Percentiles rank a stretch among this genome's conserved stretches.
Evolutionary conservation across 1,140 invertebrate species (phyloP).

Genomic region (Nephila pilipes): DNA sequence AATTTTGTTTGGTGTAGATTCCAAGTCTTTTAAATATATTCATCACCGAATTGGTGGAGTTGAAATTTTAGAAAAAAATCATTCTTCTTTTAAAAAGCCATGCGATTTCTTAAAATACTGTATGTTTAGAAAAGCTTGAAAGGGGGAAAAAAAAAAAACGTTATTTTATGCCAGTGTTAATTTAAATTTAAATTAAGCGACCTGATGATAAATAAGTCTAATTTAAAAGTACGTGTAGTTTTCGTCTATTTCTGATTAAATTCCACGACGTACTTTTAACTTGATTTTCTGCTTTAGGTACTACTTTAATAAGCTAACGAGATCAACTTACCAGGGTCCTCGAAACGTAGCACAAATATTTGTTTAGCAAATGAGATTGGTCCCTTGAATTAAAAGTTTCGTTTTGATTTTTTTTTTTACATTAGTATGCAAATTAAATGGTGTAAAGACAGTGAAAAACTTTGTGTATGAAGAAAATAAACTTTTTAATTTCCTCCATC

Average conservation of each 20-base stretch:
- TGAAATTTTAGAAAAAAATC: too few relatives aligned
- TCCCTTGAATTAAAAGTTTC: not conserved
- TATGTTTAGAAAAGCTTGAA: too few relatives aligned
- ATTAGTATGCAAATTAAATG: slow-evolving; percentile 15
- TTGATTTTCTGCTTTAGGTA: not conserved
- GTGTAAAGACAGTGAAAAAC: not conserved
- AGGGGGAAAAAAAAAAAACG: too few relatives aligned
- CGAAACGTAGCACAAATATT: slow-evolving; percentile 3
- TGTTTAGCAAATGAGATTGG: slow-evolving; percentile 13
- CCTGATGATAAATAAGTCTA: not conserved
- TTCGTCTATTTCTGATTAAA: not conserved
- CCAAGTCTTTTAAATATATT: too few relatives aligned
- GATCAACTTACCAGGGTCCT: not conserved
- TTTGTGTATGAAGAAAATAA: not conserved
- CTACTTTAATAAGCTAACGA: slow-evolving; percentile 23
- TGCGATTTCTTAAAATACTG: too few relatives aligned
- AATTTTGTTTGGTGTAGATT: too few relatives aligned
- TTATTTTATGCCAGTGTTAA: too few relatives aligned
- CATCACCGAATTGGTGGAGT: too few relatives aligned
- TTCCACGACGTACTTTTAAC: not conserved
- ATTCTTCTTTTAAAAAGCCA: too few relatives aligned
- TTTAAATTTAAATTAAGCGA: not conserved
- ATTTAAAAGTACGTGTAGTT: not conserved
- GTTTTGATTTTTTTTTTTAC: not conserved
- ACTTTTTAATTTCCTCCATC: not conserved